A percentile compares a stretch with the other conserved stretches of the same genome.
phyloP scores from a whole-genome alignment of 2,888 invertebrate genomes.

The Argyra leucocephala region DNA sequence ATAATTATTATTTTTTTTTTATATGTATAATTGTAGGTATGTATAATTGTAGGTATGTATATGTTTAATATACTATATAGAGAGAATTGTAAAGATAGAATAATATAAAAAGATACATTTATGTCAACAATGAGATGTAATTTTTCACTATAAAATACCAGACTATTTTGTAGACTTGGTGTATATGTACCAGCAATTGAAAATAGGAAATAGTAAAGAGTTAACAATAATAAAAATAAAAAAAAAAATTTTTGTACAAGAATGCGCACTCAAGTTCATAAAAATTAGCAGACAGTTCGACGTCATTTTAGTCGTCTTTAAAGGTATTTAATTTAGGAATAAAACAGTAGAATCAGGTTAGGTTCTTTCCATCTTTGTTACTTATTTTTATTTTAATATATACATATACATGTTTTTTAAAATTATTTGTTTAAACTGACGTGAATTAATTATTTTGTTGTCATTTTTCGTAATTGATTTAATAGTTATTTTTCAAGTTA shows the following conservation, averaged over 20 bases:
- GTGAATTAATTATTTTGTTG: slow-evolving; percentile 2
- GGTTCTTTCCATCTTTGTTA: no score
- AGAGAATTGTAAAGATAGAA: no score
- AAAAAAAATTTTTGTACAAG: neutral
- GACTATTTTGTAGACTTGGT: neutral
- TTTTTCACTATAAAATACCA: neutral
- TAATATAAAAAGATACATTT: slow-evolving; percentile 1
- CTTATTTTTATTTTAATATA: neutral
- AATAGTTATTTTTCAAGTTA: slow-evolving; percentile 6
- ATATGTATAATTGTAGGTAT: no score
- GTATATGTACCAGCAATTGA: neutral
- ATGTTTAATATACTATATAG: no score
- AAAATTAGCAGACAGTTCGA: slow-evolving; percentile 6
- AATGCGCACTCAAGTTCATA: neutral
- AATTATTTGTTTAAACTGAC: neutral
- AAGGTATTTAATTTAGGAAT: neutral
- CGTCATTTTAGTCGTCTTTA: slow-evolving; percentile 2
- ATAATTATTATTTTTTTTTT: no score
- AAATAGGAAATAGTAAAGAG: neutral
- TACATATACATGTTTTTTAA: neutral
- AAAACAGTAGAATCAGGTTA: no score
- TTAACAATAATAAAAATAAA: neutral
- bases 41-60: no score
- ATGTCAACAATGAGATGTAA: neutral
- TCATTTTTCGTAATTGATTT: slow-evolving; percentile 6